These are phyloP conservation scores for Sycobia sp. DNA, from an alignment of 1,140 invertebrate species.

Conservation along the genomic window DNA sequence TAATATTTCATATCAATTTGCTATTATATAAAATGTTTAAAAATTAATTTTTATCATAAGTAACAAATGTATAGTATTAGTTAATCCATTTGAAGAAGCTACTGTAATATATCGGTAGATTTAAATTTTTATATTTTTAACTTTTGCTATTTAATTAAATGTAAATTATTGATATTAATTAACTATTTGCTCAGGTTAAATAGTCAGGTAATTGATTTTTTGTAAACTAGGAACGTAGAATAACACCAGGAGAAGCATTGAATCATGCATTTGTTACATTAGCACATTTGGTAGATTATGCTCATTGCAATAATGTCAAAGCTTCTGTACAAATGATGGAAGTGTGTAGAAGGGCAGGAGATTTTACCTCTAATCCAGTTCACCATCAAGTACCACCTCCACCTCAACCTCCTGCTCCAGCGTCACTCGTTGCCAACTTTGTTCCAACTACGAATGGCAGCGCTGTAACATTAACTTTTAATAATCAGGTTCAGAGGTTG, in stretches of 20 bases:
- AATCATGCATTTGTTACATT: slow-evolving; percentile 94
- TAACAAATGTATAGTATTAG: too few relatives aligned
- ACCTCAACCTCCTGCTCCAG: slow-evolving; percentile 67
- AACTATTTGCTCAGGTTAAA: too few relatives aligned
- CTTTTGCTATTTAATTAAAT: too few relatives aligned
- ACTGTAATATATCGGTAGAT: too few relatives aligned
- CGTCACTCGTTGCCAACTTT: slow-evolving; percentile 68
- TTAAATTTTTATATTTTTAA: too few relatives aligned
- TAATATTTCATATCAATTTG: too few relatives aligned
- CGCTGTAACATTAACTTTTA: slow-evolving; percentile 84
- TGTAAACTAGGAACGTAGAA: slow-evolving; percentile 84
- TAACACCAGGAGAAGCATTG: slow-evolving; percentile 92
- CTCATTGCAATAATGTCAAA: slow-evolving; percentile 95
- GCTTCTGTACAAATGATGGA: slow-evolving; percentile 97
- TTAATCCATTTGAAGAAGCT: too few relatives aligned
- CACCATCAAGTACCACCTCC: slow-evolving; percentile 66
- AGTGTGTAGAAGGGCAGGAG: slow-evolving; percentile 75
- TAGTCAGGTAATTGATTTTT: too few relatives aligned
- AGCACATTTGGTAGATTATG: slow-evolving; percentile 93
- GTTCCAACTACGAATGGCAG: slow-evolving; percentile 80
- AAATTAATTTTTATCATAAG: too few relatives aligned
- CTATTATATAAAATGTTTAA: too few relatives aligned
- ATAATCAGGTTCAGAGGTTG: slow-evolving; percentile 77
- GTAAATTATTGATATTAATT: too few relatives aligned
- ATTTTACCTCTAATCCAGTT: slow-evolving; percentile 63